Conservation (phyloP, 1,140 invertebrate genomes). For the Plectrocnemia conspersa region DNA sequence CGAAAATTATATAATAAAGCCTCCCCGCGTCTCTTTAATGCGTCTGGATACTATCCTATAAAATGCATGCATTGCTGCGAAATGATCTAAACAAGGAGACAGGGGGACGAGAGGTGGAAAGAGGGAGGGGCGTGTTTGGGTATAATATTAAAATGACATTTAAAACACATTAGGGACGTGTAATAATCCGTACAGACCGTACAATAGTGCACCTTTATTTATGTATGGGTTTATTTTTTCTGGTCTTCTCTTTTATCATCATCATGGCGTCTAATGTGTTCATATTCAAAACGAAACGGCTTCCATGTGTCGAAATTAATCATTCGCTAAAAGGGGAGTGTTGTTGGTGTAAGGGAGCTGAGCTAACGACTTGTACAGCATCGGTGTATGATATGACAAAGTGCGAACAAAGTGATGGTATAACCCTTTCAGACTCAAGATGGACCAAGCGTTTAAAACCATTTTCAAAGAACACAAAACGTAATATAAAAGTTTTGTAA, state of each 20-base stretch:
- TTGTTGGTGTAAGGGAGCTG: no score
- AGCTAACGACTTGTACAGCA: no score
- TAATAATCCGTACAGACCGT: constrained; percentile 29
- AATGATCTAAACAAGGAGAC: no score
- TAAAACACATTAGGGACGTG: constrained; percentile 34
- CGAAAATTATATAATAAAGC: not conserved
- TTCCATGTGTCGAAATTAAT: constrained; percentile 21
- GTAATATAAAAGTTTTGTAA: no score
- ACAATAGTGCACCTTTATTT: constrained; percentile 18
- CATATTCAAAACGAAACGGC: constrained; percentile 15
- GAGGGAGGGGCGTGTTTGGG: constrained; percentile 29
- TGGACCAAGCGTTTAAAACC: no score
- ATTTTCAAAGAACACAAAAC: no score
- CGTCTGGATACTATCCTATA: not conserved
- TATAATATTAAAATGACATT: constrained; percentile 36
- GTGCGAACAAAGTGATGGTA: no score
- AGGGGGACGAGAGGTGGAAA: constrained; percentile 12
- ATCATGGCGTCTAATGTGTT: constrained; percentile 12
- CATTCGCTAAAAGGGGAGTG: constrained; percentile 2
- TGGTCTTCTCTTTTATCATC: not conserved
- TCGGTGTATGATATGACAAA: no score
- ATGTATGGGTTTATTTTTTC: not conserved
- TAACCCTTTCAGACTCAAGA: no score
- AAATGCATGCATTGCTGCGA: constrained; percentile 31
- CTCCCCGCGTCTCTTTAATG: not conserved